Base-by-base conservation (phyloP, 2,888 invertebrate species). In the Calephelis perditalis region DNA sequence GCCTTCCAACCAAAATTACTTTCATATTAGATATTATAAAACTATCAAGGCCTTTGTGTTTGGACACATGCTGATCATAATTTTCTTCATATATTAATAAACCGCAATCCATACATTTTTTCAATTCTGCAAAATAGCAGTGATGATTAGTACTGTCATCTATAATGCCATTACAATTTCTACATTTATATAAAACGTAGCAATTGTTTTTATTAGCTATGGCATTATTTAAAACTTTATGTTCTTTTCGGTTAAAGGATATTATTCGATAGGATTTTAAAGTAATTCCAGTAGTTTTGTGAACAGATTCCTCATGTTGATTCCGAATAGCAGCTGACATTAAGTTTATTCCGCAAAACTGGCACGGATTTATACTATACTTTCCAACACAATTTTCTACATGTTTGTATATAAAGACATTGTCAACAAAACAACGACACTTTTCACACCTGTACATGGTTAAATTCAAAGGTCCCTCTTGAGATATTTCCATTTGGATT, bases 171-270 rank as follows among this genome's bases (percentile, higher is more conserved):
- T 74, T 68, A 63, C 86, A 86, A 59, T 72, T 77, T 72, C 86
- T 79, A 68, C 86, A 86, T 70, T 80, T 76, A 66, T 80, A 81
- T 56, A 86, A 66, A 59, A 79, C 67, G 66, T 77, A 82, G 54
- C 68, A 60, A 61, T 68, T 64, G 35, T 40, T 64, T 61, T 58
- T 54, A 45, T 61, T 64, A 57, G 68, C 64, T 60, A 84, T 71
- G 26, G 68, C 64, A 49, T 71, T 67, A 69, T 78, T 80, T 43
- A 70, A 67, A 40, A 59, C 55, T 65, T 70, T 69, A 65, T 86
- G 77, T 57, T 74, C 69, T 35, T 65, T 65, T 61, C 73, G 70
- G 66, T 86, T 86, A 67, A 82, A 83, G 57, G 73, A 49, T 45
- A 85, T 70, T 47, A 86, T 77, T 67, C 72, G 80, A 46, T 74